phyloP scores from a whole-genome alignment of 2,888 invertebrate genomes.

The Pegoplata infirma region DNA sequence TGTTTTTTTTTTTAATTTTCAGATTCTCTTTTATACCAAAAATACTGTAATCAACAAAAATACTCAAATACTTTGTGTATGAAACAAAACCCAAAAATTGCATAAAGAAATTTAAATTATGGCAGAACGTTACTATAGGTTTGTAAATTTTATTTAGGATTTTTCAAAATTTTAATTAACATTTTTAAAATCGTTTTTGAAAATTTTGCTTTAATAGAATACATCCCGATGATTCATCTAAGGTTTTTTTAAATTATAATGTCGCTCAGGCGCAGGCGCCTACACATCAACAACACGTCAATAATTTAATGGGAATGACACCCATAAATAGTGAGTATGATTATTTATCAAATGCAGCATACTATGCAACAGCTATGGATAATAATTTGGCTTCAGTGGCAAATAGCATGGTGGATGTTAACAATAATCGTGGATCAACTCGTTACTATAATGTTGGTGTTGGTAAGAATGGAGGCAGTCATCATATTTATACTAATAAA shows the following conservation, averaged over 20 bases:
- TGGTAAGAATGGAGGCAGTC: conserved; percentile 11
- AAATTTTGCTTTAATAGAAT: conserved; percentile 57
- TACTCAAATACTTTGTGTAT: not conserved
- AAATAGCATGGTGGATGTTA: conserved; percentile 53
- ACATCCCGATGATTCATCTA: conserved; percentile 65
- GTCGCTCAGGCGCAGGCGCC: conserved; percentile 50
- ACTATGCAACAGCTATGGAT: conserved; percentile 35
- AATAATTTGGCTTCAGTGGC: conserved; percentile 11
- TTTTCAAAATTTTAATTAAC: not conserved
- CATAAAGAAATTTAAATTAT: conserved; percentile 57
- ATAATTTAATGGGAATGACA: conserved; percentile 34
- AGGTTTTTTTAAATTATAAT: conserved; percentile 61
- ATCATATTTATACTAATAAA: conserved; percentile 51
- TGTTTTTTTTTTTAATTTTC: not conserved
- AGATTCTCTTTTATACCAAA: conserved; percentile 10
- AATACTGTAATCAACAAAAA: not conserved
- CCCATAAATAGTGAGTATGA: conserved; percentile 47
- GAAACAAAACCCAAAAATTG: conserved; percentile 16
- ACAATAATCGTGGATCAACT: conserved; percentile 49
- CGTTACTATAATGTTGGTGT: conserved; percentile 28
- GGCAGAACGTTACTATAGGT: conserved; percentile 70
- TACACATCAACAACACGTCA: conserved; percentile 10
- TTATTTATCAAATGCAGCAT: conserved; percentile 47
- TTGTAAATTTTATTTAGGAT: conserved; percentile 50
- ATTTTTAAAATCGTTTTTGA: not conserved